Evolutionary conservation across 2,797 vertebrate species (phyloP).

Genomic region (Gymnoscopelus microlampas): DNA sequence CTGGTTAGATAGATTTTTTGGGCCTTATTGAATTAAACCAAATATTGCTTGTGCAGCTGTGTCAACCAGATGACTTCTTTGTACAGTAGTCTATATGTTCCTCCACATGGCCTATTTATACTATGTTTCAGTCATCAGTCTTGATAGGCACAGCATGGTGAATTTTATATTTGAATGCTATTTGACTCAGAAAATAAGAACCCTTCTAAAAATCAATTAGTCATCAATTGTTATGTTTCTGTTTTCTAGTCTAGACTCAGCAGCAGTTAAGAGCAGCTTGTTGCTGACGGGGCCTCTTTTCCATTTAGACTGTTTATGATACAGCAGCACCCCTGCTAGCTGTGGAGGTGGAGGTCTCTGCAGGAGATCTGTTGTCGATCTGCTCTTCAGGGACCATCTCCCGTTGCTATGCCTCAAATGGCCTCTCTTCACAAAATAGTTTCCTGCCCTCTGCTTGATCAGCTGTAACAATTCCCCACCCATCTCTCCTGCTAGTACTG

Average conservation of each 20-base stretch:
- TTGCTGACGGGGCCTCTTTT: background rate
- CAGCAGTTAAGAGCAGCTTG: conserved; percentile 14
- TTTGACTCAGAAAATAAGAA: background rate
- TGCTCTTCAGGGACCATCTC: conserved; percentile 15
- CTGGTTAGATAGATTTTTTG: too few relatives aligned
- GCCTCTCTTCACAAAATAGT: conserved; percentile 39
- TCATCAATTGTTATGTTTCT: background rate
- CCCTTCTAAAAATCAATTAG: too few relatives aligned
- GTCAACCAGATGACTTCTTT: too few relatives aligned
- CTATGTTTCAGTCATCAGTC: too few relatives aligned
- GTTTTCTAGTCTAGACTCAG: conserved; percentile 13
- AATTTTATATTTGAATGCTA: too few relatives aligned
- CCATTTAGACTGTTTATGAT: conserved; percentile 28
- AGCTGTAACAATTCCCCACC: conserved; percentile 38
- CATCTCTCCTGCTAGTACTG: background rate
- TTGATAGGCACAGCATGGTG: too few relatives aligned
- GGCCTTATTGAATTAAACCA: too few relatives aligned
- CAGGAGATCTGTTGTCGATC: conserved; percentile 25
- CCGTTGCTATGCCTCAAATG: conserved; percentile 26
- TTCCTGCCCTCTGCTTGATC: conserved; percentile 43
- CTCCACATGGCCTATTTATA: too few relatives aligned
- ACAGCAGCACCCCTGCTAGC: conserved; percentile 46
- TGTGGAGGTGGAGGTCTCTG: conserved; percentile 45
- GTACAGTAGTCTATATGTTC: too few relatives aligned
- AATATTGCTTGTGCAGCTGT: too few relatives aligned